Conservation (phyloP, 2,888 invertebrate species). For the Rhagonycha lutea region DNA sequence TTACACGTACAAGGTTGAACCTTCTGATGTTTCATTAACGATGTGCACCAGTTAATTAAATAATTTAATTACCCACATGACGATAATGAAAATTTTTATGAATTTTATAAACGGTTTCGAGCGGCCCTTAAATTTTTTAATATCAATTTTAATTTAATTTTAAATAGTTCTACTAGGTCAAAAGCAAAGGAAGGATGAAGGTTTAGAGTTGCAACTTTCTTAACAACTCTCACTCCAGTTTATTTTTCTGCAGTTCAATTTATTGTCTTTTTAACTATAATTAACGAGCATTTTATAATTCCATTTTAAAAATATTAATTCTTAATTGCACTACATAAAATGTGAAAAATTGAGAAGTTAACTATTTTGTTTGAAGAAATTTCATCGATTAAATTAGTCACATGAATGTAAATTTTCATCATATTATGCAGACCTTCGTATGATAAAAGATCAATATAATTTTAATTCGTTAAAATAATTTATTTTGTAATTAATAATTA, state of each 20-base stretch:
- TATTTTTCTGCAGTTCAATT: slow-evolving; percentile 50
- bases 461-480: no score
- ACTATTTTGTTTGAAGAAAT: no score
- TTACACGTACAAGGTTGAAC: not conserved
- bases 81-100: not conserved
- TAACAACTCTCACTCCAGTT: slow-evolving; percentile 5
- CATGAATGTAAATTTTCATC: no score
- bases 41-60: not conserved
- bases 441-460: no score
- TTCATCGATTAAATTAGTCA: no score
- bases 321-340: not conserved
- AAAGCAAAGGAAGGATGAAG: not conserved
- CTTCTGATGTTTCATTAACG: not conserved
- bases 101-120: not conserved
- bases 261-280: not conserved
- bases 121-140: not conserved
- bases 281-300: not conserved
- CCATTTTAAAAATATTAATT: not conserved
- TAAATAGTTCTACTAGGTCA: not conserved
- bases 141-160: not conserved
- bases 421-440: no score
- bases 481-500: no score
- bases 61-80: not conserved
- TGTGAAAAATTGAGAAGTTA: no score
- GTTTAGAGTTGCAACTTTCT: not conserved